Conservation (phyloP, 1,140 invertebrate species). For the Nylanderia fulva region DNA sequence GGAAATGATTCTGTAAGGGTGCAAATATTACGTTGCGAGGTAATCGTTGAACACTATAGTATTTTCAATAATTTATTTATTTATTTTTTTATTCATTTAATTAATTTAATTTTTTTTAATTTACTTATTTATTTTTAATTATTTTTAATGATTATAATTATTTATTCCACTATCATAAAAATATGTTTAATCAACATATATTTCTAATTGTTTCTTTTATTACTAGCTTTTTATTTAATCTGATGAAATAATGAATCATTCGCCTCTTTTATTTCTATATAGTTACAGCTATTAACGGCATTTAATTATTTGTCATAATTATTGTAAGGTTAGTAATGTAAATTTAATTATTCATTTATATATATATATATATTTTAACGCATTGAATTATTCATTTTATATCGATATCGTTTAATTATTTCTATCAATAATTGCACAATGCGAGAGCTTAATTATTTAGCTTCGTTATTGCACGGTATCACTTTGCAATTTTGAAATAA, state of each 20-base stretch:
- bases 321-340: neutral
- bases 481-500: constrained; percentile 5
- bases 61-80: constrained; percentile 66
- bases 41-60: constrained; percentile 45
- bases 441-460: neutral
- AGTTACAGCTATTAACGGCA: neutral
- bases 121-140: too few relatives aligned
- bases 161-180: constrained; percentile 34
- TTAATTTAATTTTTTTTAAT: too few relatives aligned
- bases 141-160: too few relatives aligned
- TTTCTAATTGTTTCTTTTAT: neutral
- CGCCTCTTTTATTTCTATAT: neutral
- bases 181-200: constrained; percentile 21
- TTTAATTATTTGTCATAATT: constrained; percentile 41
- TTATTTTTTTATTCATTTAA: too few relatives aligned
- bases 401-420: constrained; percentile 38
- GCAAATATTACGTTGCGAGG: constrained; percentile 35
- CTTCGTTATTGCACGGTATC: neutral
- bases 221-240: neutral
- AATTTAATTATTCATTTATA: constrained; percentile 34
- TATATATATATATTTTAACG: too few relatives aligned
- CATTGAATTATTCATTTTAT: too few relatives aligned
- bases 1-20: constrained; percentile 69
- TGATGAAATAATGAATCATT: constrained; percentile 4
- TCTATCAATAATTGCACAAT: neutral